Percentiles rank a stretch among this genome's conserved stretches.
phyloP scores from a whole-genome alignment of 2,888 invertebrate genomes.

The Sipha maydis region DNA sequence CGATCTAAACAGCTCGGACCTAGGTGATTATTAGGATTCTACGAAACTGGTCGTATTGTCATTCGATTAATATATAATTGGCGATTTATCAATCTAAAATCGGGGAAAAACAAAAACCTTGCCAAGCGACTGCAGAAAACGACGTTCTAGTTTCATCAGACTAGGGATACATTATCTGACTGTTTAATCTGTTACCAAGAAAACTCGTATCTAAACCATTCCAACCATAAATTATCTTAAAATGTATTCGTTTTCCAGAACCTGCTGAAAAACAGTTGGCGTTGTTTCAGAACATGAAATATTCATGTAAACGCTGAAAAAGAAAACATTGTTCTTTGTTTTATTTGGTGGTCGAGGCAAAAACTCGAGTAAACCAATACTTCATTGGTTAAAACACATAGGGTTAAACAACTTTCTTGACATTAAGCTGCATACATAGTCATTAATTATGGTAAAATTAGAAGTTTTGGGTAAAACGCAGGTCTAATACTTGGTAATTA shows the following conservation, averaged over 20 bases:
- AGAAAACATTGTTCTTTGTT: slow-evolving; percentile 25
- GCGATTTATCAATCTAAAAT: too few relatives aligned
- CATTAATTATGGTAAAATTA: too few relatives aligned
- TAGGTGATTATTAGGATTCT: too few relatives aligned
- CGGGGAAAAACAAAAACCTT: not conserved
- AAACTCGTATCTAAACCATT: not conserved
- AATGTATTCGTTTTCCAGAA: slow-evolving; percentile 24
- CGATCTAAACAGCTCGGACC: too few relatives aligned
- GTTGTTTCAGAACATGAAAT: slow-evolving; percentile 15
- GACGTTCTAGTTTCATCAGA: slow-evolving; percentile 54
- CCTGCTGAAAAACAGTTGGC: slow-evolving; percentile 32
- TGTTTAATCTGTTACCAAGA: not conserved
- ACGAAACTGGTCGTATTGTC: too few relatives aligned
- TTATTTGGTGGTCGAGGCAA: slow-evolving; percentile 31
- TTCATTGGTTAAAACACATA: too few relatives aligned
- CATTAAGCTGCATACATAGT: not conserved
- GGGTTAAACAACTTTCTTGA: not conserved
- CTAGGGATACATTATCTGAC: slow-evolving; percentile 17
- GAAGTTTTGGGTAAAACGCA: too few relatives aligned
- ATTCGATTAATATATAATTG: too few relatives aligned
- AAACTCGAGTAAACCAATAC: slow-evolving; percentile 22
- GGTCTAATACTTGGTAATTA: too few relatives aligned
- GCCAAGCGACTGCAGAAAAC: slow-evolving; percentile 8
- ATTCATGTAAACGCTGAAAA: slow-evolving; percentile 35
- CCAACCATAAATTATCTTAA: not conserved